Base-by-base conservation (phyloP, 2,797 vertebrate species). In the Gallinago nigripennis region DNA sequence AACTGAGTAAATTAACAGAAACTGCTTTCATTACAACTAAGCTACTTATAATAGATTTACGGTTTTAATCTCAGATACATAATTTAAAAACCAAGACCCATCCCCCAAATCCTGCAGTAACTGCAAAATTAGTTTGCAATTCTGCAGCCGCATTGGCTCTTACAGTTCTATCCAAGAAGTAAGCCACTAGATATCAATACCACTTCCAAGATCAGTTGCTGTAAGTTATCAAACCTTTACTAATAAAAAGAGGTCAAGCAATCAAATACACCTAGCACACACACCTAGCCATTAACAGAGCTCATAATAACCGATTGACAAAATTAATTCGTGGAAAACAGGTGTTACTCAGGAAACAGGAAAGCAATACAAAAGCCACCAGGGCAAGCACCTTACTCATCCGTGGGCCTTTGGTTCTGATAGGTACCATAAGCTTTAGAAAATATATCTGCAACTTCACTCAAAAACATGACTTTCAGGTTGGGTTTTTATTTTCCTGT, bases 401-500 rank as follows among this genome's bases (percentile, higher is more conserved):
- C 31, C 64, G 14, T 20, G 4, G 16, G 54, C 28, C 12, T 57
- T 16, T 20, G 66, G 28, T 17, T 63, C 35, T 23, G 6, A 73
- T 1, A 73, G 46, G 17, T 43, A 71, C 27, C 30, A 63, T 65
- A 70, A 57, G 15, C 8, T 81, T 77, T 16, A 73, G 39, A 16
- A n/a, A 89, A 33, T 19, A 5, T 6, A 88, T 27, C 48, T 68
- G 31, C 65, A 85, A 41, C 17, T 90, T 81, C 75, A 73, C 45
- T 37, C 28, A 81, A 70, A 90, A 77, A 20, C 0, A 0, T 14
- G 11, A 37, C 15, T 45, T 75, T 24, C 16, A 17, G 12, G 1
- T 2, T 20, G 57, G 25, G 24, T 50, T 33, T 66, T 41, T 28
- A 11, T 46, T 19, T 88, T 31, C 78, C 78, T 72, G 8, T 43